Conservation (phyloP, 2,888 invertebrate species). For the Ophion costatus region DNA sequence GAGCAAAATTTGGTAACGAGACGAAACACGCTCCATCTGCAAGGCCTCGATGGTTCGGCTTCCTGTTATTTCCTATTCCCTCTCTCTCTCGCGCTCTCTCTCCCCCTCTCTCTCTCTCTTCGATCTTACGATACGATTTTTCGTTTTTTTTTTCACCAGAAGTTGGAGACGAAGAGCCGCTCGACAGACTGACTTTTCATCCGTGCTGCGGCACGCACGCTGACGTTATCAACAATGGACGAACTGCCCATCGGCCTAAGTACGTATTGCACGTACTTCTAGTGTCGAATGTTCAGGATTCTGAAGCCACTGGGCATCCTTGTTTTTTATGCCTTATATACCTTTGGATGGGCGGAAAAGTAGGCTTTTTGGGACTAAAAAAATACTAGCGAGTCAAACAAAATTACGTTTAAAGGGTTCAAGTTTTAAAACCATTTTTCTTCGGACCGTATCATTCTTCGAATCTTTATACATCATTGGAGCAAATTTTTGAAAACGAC, state of each 20-base stretch:
- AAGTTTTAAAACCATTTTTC: too few relatives aligned
- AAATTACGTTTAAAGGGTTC: too few relatives aligned
- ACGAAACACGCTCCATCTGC: conserved; percentile 86
- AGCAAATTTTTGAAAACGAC: too few relatives aligned
- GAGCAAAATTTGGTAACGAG: conserved; percentile 90
- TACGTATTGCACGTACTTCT: conserved; percentile 81
- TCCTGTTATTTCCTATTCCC: neutral
- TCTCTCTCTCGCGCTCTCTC: neutral
- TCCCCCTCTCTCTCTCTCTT: neutral
- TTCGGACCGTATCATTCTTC: too few relatives aligned
- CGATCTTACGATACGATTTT: neutral
- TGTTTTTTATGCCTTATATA: neutral
- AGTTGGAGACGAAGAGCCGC: conserved; percentile 79
- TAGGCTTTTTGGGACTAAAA: too few relatives aligned
- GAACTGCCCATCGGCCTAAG: conserved; percentile 97
- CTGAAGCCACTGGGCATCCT: neutral
- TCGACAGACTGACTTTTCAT: conserved; percentile 93
- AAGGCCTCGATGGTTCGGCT: conserved; percentile 80
- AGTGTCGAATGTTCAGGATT: neutral
- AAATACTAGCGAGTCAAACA: too few relatives aligned
- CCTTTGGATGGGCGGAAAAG: too few relatives aligned
- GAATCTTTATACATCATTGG: too few relatives aligned
- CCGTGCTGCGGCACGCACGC: conserved; percentile 96
- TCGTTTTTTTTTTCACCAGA: conserved; percentile 68
- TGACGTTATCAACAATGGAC: conserved; percentile 94